Conservation (phyloP, 2,888 invertebrate species). For the Tetragonula carbonaria region DNA sequence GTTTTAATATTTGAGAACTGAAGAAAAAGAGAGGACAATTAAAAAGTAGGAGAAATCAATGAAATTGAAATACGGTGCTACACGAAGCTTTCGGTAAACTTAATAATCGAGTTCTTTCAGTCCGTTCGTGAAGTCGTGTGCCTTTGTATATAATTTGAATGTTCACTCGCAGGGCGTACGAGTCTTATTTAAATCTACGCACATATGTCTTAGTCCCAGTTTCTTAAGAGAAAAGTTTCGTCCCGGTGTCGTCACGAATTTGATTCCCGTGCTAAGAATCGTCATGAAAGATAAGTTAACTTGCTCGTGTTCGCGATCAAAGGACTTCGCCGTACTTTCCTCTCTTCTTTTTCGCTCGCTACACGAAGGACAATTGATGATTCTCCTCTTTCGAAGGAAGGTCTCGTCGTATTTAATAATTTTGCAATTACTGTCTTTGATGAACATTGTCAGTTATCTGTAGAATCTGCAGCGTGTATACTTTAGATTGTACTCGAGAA, state of each 20-base stretch:
- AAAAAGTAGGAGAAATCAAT: neutral
- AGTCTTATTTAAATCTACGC: too few species aligned
- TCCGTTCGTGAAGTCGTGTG: neutral
- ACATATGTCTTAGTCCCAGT: neutral
- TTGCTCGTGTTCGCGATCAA: constrained; percentile 1
- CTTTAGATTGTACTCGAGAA: neutral
- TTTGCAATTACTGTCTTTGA: too few species aligned
- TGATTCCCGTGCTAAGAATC: neutral
- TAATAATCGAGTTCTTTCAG: neutral
- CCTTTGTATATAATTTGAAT: neutral
- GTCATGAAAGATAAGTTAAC: constrained; percentile 3
- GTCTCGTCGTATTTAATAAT: neutral
- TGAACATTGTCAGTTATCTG: too few species aligned
- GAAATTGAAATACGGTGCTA: too few species aligned
- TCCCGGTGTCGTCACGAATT: neutral
- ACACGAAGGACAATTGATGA: neutral
- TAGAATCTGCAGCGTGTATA: too few species aligned
- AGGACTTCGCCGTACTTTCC: neutral
- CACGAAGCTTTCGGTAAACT: neutral
- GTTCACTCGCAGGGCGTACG: too few species aligned
- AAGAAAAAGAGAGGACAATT: neutral
- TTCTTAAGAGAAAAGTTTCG: neutral
- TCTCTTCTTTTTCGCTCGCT: neutral
- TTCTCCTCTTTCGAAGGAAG: too few species aligned
- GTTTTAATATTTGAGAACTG: neutral